A percentile compares a stretch with the other conserved stretches of the same genome.
Conservation (phyloP, 2,797 vertebrate species). For the Galago senegalensis region DNA sequence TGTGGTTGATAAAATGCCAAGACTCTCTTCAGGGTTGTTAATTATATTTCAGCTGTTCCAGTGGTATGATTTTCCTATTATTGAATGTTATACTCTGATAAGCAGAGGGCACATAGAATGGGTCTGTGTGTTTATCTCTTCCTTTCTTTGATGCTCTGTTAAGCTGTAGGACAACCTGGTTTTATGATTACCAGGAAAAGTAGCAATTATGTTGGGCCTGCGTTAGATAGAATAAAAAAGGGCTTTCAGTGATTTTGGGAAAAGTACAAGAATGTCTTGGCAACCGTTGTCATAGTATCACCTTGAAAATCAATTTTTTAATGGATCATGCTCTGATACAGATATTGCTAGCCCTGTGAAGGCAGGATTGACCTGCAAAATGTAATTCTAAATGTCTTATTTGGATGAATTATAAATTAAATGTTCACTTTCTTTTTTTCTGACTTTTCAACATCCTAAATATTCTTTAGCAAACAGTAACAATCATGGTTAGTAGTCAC, state of each 20-base stretch:
- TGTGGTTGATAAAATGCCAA: background rate
- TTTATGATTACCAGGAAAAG: slow-evolving; percentile 12
- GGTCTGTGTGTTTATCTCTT: background rate
- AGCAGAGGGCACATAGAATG: background rate
- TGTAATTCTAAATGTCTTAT: background rate
- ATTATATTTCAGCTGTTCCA: background rate
- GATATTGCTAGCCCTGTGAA: background rate
- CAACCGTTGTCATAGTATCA: background rate
- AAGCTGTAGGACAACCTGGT: background rate
- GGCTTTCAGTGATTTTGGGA: background rate
- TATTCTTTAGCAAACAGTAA: slow-evolving; percentile 41
- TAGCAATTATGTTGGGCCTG: background rate
- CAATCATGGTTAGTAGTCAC: background rate
- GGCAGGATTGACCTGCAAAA: background rate
- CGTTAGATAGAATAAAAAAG: background rate
- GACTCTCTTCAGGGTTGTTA: background rate
- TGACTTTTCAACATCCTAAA: background rate
- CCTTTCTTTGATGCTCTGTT: background rate
- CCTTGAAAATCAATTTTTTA: background rate
- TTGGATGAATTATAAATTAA: background rate
- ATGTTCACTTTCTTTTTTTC: slow-evolving; percentile 31
- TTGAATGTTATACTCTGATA: background rate
- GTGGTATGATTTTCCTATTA: background rate
- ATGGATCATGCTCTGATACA: background rate
- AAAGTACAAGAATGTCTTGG: background rate